Percentiles rank a stretch among this genome's conserved stretches.
Evolutionary conservation across 2,797 vertebrate genomes (phyloP).

Genomic region (Rhynchotus rufescens): DNA sequence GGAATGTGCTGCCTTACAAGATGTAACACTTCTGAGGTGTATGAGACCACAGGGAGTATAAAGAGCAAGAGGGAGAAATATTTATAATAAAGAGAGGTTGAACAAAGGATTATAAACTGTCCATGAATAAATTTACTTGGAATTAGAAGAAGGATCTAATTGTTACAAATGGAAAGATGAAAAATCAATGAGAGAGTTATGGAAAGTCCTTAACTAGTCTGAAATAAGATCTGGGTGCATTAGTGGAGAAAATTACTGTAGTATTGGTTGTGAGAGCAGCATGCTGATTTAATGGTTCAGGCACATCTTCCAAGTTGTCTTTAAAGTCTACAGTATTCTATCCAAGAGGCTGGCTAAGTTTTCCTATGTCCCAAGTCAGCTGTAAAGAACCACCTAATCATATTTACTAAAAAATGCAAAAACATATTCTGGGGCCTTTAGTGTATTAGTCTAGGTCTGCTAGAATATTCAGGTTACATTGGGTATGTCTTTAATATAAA

Average conservation of each 20-base stretch:
- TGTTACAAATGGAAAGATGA: not conserved
- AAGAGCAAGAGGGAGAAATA: not conserved
- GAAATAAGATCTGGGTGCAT: not conserved
- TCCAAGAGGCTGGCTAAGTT: not conserved
- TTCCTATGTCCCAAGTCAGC: not conserved
- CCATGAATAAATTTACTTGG: accelerated
- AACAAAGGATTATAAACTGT: not conserved
- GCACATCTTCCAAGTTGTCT: not conserved
- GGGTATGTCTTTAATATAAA: not conserved
- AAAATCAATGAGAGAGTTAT: not conserved
- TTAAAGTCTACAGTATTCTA: not conserved
- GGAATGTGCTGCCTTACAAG: not conserved
- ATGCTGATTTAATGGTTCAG: not conserved
- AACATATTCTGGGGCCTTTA: not conserved
- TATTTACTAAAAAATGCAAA: not conserved
- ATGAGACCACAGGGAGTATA: too few relatives aligned
- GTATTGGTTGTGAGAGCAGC: not conserved
- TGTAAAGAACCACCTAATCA: not conserved
- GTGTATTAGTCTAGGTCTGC: not conserved
- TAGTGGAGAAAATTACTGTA: not conserved
- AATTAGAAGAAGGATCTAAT: not conserved
- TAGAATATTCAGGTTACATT: not conserved
- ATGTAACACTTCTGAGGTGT: not conserved
- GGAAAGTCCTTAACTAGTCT: not conserved
- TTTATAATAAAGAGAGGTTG: not conserved